Evolutionary conservation across 92 coral and sea anemone species (phyloP), one percentile per base, ranked within the genome.

Genomic region (Porites rus): DNA sequence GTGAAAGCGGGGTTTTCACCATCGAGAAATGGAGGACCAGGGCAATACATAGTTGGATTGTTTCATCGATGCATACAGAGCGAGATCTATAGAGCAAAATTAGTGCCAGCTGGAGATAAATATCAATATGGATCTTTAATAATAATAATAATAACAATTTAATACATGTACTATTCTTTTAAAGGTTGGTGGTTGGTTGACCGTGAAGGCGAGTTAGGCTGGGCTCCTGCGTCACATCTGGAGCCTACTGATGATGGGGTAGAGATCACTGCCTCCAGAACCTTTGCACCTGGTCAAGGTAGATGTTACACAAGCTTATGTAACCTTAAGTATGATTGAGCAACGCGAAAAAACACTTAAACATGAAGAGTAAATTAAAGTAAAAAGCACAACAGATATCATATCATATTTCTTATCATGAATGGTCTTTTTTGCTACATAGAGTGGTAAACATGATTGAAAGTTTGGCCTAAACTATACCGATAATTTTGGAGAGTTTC

Each of bases 141-240:
- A 38, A 38, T 38, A 38, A 38, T 31, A 31, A 24, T 25, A 25
- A 25, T 38, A 38, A 22, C 24, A 38, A 38, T 56, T 10, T 56
- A 10, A 56, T 56, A 10, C 46, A 4, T 56, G 11, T 38, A 7
- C 0, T 51, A 8, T 76, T 67, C 8, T 52, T 43, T 62, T 73
- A 8, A 56, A 91, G 93, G 93, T 14, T 91, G 93, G 93, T 91
- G 93, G 93, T 87, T 91, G 21, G 93, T 91, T 50, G 93, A 91
- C 56, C 25, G 61, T 10, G 93, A 91, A 8, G 75, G 88, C 19
- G 88, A 81, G 31, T 76, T 91, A 6, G 93, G 93, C 3, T 91
- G 91, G 93, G 93, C 91, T 1, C 93, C 93, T 7, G 93, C 93
- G 0, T 87, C 93, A 17, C 88, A 87, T 72, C 85, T 91, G 59